These are phyloP conservation scores for Thera obeliscata DNA, from an alignment of 2,888 invertebrate genomes.

Conservation along the genomic window DNA sequence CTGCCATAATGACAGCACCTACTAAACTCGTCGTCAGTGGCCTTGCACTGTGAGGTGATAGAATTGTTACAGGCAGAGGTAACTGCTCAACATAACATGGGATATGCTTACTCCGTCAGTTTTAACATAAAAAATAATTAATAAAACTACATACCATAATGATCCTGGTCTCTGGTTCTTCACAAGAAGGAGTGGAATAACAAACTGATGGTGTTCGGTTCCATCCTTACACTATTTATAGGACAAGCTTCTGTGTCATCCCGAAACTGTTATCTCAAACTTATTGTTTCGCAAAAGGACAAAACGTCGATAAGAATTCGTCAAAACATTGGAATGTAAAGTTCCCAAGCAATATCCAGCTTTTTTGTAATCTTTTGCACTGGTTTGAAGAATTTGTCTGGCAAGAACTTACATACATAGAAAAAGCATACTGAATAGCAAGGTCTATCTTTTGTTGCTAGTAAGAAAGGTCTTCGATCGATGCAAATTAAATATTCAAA, in stretches of 20 bases:
- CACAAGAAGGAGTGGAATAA: constrained; percentile 39
- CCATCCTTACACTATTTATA: constrained; percentile 62
- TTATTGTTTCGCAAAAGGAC: constrained; percentile 66
- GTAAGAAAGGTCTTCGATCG: constrained; percentile 11
- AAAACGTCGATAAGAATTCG: constrained; percentile 56
- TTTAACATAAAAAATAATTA: too few species aligned
- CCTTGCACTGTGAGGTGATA: too few species aligned
- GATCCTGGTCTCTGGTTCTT: constrained; percentile 33
- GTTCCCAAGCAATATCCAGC: constrained; percentile 6
- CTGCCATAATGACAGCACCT: too few species aligned
- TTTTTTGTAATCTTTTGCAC: constrained; percentile 7
- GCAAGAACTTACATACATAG: too few species aligned
- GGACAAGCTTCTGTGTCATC: constrained; percentile 39
- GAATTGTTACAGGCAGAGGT: too few species aligned
- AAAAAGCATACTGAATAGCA: not conserved
- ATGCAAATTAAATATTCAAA: constrained; percentile 35
- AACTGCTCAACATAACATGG: too few species aligned
- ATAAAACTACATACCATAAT: constrained; percentile 52
- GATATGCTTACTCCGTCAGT: too few species aligned
- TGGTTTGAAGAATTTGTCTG: not conserved
- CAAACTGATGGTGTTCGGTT: constrained; percentile 51
- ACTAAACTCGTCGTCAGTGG: too few species aligned
- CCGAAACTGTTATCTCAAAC: constrained; percentile 57
- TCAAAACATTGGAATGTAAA: constrained; percentile 68
- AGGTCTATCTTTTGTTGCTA: not conserved